Evolutionary conservation across 1,140 invertebrate genomes (phyloP).

Genomic region (Hylaeus volcanicus): DNA sequence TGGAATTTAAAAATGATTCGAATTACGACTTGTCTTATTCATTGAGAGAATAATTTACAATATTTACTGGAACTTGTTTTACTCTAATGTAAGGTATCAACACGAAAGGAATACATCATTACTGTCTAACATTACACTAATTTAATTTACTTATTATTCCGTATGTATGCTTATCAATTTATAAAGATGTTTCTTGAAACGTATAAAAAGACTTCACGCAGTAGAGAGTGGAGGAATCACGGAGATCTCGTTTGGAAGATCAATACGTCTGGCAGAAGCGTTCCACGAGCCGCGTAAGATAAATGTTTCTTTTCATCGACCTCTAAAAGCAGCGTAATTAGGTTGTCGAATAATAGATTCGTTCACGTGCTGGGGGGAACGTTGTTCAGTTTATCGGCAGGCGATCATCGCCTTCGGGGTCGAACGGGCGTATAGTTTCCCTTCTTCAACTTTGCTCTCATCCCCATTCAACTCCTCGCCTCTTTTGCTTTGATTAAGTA

Average conservation of each 20-base stretch:
- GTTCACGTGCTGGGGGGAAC: background rate
- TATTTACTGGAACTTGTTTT: no score
- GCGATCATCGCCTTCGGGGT: constrained; percentile 2
- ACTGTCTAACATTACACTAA: no score
- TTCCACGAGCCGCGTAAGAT: background rate
- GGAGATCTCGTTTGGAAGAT: background rate
- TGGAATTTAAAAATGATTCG: no score
- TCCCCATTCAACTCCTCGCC: background rate
- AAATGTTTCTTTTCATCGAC: constrained; percentile 34
- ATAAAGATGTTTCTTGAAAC: no score
- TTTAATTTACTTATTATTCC: no score
- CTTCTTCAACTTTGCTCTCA: background rate
- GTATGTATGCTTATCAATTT: no score
- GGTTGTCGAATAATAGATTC: constrained; percentile 34
- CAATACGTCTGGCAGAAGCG: constrained; percentile 5
- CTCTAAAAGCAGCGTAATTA: constrained; percentile 16
- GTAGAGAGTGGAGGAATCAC: constrained; percentile 9
- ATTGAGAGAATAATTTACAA: no score
- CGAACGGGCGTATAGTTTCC: background rate
- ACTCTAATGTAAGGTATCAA: no score
- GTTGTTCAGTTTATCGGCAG: background rate
- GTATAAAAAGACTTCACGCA: no score
- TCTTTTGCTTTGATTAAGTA: constrained; percentile 57
- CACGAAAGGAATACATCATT: no score
- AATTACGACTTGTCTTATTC: no score